Conservation (phyloP, 1,140 invertebrate genomes). For the Aradophagus sp. region DNA sequence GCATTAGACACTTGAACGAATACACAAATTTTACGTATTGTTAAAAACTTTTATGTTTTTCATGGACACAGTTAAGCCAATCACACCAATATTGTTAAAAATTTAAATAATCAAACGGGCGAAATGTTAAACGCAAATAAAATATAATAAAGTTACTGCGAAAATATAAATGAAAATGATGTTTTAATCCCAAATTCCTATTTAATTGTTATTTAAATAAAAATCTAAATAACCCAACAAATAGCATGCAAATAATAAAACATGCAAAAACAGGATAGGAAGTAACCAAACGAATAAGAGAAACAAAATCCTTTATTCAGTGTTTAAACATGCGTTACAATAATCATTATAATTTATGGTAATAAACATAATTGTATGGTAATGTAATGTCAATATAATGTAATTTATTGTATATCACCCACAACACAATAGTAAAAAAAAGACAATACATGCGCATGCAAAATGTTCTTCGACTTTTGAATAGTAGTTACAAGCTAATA, state of each 20-base stretch:
- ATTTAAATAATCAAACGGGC: too few relatives aligned
- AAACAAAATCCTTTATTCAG: slow-evolving; percentile 71
- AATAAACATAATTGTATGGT: slow-evolving; percentile 48
- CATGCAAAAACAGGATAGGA: slow-evolving; percentile 62
- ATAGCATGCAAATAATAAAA: slow-evolving; percentile 36
- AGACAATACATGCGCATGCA: slow-evolving; percentile 41
- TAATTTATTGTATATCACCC: slow-evolving; percentile 19
- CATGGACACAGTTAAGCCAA: too few relatives aligned
- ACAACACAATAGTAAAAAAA: slow-evolving; percentile 16
- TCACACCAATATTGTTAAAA: too few relatives aligned
- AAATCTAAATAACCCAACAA: neutral
- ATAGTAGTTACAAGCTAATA: slow-evolving; percentile 5
- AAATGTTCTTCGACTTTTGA: slow-evolving; percentile 11
- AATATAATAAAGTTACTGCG: too few relatives aligned
- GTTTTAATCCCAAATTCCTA: too few relatives aligned
- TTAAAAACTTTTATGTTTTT: too few relatives aligned
- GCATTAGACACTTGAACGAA: too few relatives aligned
- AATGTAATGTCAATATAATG: slow-evolving; percentile 22
- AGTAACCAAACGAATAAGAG: slow-evolving; percentile 71
- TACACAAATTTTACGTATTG: too few relatives aligned
- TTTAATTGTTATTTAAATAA: too few relatives aligned
- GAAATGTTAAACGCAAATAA: too few relatives aligned
- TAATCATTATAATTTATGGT: slow-evolving; percentile 46
- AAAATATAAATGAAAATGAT: too few relatives aligned
- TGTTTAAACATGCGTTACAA: slow-evolving; percentile 71